Conservation (phyloP, 1,140 invertebrate species). For the Trichomalopsis sarcophagae region DNA sequence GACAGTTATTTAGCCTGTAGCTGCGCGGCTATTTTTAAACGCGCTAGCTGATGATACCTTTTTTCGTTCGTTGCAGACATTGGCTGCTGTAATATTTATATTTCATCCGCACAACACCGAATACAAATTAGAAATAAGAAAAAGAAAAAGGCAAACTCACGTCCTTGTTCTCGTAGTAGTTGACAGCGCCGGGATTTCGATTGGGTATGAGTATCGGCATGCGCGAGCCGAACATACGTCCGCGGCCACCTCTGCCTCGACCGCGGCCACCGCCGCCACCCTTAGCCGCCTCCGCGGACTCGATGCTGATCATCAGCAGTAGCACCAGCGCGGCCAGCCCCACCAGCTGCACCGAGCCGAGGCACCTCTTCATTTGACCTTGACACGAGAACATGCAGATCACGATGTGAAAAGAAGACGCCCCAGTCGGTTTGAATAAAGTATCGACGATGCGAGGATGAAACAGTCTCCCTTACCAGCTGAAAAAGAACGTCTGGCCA, state of each 20-base stretch:
- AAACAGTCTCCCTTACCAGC: not conserved
- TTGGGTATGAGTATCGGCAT: constrained; percentile 80
- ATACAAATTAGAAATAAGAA: no score
- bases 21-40: not conserved
- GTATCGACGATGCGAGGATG: no score
- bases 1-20: not conserved
- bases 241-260: constrained; percentile 67
- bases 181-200: constrained; percentile 79
- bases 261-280: constrained; percentile 69
- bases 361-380: constrained; percentile 47
- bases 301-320: not conserved
- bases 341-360: not conserved
- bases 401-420: no score
- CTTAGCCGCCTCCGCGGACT: constrained; percentile 55
- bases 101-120: no score
- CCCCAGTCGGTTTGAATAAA: no score
- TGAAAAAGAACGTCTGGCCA: not conserved
- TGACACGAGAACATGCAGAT: constrained; percentile 5
- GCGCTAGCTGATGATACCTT: not conserved
- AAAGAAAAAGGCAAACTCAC: constrained; percentile 72
- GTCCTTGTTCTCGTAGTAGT: constrained; percentile 85
- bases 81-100: no score
- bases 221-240: constrained; percentile 73
- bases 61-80: not conserved
- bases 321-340: constrained; percentile 18